Evolutionary conservation across 2,888 invertebrate genomes (phyloP).

Genomic region (Pseudococcus viburni): DNA sequence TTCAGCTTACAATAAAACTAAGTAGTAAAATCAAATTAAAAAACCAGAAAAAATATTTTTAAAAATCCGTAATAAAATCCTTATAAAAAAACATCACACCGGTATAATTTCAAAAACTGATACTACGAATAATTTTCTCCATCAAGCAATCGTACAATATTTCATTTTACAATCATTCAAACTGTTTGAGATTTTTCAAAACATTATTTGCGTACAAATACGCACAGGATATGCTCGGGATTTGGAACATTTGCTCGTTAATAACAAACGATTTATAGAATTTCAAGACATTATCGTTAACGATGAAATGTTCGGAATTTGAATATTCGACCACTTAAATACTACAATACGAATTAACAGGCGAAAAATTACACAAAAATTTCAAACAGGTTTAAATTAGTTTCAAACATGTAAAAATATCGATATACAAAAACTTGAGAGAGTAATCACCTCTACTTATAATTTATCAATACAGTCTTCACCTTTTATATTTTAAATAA

Average conservation of each 20-base stretch:
- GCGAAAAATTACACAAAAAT: neutral
- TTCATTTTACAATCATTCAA: neutral
- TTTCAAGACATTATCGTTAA: neutral
- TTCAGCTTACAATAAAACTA: neutral
- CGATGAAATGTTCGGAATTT: neutral
- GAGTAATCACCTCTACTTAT: neutral
- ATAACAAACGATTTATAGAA: neutral
- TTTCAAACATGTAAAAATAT: neutral
- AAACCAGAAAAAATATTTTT: neutral
- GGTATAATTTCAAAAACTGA: neutral
- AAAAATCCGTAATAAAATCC: neutral
- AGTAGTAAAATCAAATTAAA: neutral
- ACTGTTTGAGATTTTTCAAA: neutral
- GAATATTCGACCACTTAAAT: neutral
- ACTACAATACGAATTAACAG: neutral
- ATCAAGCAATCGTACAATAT: neutral
- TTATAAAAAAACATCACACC: neutral
- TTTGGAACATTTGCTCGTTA: neutral
- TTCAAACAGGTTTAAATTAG: conserved; percentile 39
- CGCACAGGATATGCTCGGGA: neutral
- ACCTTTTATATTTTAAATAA: neutral
- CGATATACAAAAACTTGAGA: neutral
- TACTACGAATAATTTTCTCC: neutral
- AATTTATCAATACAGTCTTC: conserved; percentile 22
- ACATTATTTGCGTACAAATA: neutral